phyloP scores from a whole-genome alignment of 2,797 vertebrate species.

The Pampus argenteus region DNA sequence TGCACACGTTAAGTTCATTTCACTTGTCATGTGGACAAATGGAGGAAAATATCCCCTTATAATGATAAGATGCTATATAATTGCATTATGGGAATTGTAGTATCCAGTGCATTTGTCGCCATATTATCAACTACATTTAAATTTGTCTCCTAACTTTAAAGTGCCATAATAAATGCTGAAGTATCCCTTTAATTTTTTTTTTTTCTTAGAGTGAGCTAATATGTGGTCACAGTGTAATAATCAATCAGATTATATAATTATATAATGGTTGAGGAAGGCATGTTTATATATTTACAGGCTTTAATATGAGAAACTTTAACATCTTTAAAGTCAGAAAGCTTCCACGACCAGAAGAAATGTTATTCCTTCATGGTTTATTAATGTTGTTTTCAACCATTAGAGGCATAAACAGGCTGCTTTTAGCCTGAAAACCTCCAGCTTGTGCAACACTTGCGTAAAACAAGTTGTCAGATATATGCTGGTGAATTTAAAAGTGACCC shows the following conservation, averaged over 20 bases:
- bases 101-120: neutral
- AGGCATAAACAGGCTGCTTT: conserved; percentile 39
- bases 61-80: neutral
- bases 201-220: too few species aligned
- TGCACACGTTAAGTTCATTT: neutral
- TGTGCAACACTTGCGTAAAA: conserved; percentile 4
- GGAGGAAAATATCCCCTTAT: too few species aligned
- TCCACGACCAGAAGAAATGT: conserved; percentile 31
- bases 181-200: too few species aligned
- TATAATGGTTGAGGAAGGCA: too few species aligned
- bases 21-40: neutral
- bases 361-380: conserved; percentile 55
- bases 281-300: conserved; percentile 19
- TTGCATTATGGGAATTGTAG: too few species aligned
- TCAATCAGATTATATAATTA: too few species aligned
- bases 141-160: neutral
- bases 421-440: conserved; percentile 18
- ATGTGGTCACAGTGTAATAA: too few species aligned
- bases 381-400: conserved; percentile 55
- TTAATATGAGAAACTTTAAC: conserved; percentile 12
- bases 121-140: too few species aligned
- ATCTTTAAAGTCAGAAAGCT: conserved; percentile 18
- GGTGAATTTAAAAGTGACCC: conserved; percentile 36
- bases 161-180: neutral
- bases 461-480: conserved; percentile 29